Conservation (phyloP, 2,113 vertebrate genomes). For the Siphamia tubifer region DNA sequence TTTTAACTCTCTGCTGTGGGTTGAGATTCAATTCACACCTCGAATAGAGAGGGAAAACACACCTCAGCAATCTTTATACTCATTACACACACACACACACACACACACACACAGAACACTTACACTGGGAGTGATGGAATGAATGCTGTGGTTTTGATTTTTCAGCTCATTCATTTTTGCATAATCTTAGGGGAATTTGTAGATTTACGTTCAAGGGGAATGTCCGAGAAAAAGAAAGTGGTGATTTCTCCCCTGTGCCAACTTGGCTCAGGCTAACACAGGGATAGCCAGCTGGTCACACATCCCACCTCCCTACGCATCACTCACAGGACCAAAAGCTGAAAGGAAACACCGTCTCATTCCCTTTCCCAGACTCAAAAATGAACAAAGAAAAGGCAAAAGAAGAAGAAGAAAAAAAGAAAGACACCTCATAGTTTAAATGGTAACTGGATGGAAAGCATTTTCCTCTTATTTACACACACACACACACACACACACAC, state of each 20-base stretch:
- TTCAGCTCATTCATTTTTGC: constrained; percentile 4
- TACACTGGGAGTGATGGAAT: constrained; percentile 15
- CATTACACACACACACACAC: neutral
- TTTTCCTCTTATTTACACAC: neutral
- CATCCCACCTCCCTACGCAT: constrained; percentile 23
- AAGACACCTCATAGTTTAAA: constrained; percentile 19
- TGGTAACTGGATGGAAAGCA: constrained; percentile 2
- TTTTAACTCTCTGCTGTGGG: neutral
- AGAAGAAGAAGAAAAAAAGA: no score
- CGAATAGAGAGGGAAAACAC: neutral
- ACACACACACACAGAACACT: neutral
- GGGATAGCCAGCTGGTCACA: constrained; percentile 40
- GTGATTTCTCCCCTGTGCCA: constrained; percentile 74
- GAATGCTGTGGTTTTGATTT: neutral
- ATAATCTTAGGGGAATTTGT: neutral
- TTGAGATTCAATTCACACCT: neutral
- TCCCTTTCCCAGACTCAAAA: neutral
- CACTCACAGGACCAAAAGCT: constrained; percentile 1
- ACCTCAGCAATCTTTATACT: neutral
- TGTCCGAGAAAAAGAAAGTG: constrained; percentile 58
- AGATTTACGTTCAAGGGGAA: constrained; percentile 71
- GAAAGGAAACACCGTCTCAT: neutral
- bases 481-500: constrained; percentile 20
- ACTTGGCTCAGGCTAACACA: constrained; percentile 38
- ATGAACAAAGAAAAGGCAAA: neutral